These are phyloP conservation scores for Tetragonula carbonaria DNA, from an alignment of 2,888 invertebrate genomes.

Conservation along the genomic window DNA sequence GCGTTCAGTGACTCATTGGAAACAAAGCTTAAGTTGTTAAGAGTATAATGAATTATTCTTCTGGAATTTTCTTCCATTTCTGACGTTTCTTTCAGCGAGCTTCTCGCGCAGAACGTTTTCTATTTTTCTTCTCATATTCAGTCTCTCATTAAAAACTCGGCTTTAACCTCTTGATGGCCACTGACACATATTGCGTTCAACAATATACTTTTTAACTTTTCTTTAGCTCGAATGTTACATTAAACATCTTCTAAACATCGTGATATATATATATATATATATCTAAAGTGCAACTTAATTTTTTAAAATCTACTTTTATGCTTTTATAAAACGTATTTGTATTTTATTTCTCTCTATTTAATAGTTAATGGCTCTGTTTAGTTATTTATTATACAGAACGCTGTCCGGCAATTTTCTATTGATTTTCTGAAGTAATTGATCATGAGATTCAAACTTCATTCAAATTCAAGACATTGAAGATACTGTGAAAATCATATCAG, in stretches of 20 bases:
- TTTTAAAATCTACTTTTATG: background rate
- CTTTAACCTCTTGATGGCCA: background rate
- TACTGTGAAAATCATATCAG: too few relatives aligned
- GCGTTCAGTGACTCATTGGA: background rate
- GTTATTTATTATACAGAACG: too few relatives aligned
- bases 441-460: too few relatives aligned
- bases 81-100: background rate
- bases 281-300: background rate
- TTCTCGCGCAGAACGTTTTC: background rate
- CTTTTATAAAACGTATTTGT: too few relatives aligned
- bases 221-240: background rate
- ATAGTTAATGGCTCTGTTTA: too few relatives aligned
- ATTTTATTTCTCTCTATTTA: too few relatives aligned
- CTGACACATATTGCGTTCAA: background rate
- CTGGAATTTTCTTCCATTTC: background rate
- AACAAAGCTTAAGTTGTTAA: background rate
- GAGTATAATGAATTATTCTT: background rate
- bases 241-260: background rate
- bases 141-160: background rate
- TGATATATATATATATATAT: background rate
- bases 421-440: too few relatives aligned
- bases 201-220: background rate
- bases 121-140: background rate
- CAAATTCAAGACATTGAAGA: too few relatives aligned
- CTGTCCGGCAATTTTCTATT: too few relatives aligned